Evolutionary conservation across 2,888 invertebrate species (phyloP), one percentile per base, ranked within the genome.

Genomic region (Drosophila recens): DNA sequence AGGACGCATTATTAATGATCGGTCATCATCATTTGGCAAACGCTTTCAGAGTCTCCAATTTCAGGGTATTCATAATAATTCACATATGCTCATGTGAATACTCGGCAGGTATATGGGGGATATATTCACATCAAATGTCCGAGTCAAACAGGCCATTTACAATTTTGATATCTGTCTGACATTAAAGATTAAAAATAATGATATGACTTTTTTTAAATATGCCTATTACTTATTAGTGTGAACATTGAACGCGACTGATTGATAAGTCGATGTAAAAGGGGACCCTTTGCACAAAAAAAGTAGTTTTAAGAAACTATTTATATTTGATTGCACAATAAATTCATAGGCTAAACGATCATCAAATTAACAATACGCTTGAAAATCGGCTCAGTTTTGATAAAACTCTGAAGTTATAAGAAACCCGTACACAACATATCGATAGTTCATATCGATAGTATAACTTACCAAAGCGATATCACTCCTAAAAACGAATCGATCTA

Each of bases 1-100:
- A 45, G 66, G 45, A 67, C 68, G 67, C 67, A 72, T 67, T 75
- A 80, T 78, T 78, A 72, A 79, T 78, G 77, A 63, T 62, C 45
- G 67, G 57, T 54, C 66, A 67, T 79, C 72, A 75, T 76, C 73
- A 67, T 71, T 75, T 70, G 46, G 69, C 75, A 65, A 68, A 69
- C 54, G 70, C 54, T 59, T 67, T 66, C 43, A 34, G 54, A 46
- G 46, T 67, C 33, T 76, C 67, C 62, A 67, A 72, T 75, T 56
- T 46, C 49, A 52, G 36, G 57, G 40, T 52, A 75, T 75, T 70
- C 56, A 61, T 67, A 33, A 48, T 9, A 30, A 17, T 17, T 49
- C 11, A 48, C 46, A 42, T 33, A 40, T 15, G 23, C n/a, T 11
- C 36, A 4, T 15, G 38, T 23, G 6, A 17, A 27, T 42, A 49